Evolutionary conservation across 37 sponge, comb jelly and placozoan species (phyloP).

Genomic region (Haliclona indistincta): DNA sequence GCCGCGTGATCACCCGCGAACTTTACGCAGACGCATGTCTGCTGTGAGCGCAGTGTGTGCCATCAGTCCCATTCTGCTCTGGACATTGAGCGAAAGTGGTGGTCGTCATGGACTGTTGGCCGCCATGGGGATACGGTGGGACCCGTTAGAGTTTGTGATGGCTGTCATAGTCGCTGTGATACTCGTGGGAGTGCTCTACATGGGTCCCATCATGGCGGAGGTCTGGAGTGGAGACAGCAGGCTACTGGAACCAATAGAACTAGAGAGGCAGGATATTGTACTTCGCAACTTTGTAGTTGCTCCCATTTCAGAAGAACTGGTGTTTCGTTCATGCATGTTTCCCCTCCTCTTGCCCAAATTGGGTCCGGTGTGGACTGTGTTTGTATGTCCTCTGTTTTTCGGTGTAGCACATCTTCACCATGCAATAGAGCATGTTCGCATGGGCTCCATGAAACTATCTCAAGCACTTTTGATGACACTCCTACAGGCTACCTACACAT

Average conservation of each 20-base stretch:
- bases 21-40: slow-evolving; percentile 42
- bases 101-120: not conserved
- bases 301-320: slow-evolving; percentile 87
- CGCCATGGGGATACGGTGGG: slow-evolving; percentile 18
- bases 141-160: slow-evolving; percentile 20
- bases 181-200: slow-evolving; percentile 41
- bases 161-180: slow-evolving; percentile 44
- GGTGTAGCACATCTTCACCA: slow-evolving; percentile 93
- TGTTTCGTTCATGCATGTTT: slow-evolving; percentile 87
- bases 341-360: slow-evolving; percentile 69
- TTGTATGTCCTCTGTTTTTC: slow-evolving; percentile 83
- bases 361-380: slow-evolving; percentile 42
- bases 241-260: not conserved
- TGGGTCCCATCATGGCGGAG: slow-evolving; percentile 57
- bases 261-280: slow-evolving; percentile 47
- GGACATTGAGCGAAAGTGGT: not conserved
- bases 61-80: slow-evolving; percentile 22
- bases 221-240: not conserved
- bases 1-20: slow-evolving; percentile 49
- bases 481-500: slow-evolving; percentile 74
- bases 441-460: slow-evolving; percentile 4
- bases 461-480: slow-evolving; percentile 25
- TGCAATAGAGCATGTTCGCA: slow-evolving; percentile 42
- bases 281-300: slow-evolving; percentile 82
- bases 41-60: slow-evolving; percentile 13